Conservation (phyloP, 1,140 invertebrate genomes). For the Drosophila erecta region DNA sequence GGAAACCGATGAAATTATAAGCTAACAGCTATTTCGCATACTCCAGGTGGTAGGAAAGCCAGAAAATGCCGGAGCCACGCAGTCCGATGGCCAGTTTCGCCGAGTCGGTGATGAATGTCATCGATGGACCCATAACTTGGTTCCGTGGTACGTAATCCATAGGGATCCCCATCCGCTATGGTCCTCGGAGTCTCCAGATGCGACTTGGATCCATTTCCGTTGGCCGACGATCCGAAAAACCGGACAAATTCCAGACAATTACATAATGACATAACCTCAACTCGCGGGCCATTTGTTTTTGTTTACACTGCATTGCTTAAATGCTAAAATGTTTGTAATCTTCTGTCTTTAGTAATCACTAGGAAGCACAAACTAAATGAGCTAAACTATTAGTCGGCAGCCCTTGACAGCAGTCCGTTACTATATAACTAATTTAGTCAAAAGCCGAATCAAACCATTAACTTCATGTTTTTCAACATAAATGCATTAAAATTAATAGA, state of each 20-base stretch:
- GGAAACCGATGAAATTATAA: not conserved
- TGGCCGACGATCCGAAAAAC: not conserved
- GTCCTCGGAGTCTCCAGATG: too few relatives aligned
- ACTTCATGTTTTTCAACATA: too few relatives aligned
- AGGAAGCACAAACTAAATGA: too few relatives aligned
- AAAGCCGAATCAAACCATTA: not conserved
- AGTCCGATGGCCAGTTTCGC: constrained; percentile 85
- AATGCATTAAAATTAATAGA: too few relatives aligned
- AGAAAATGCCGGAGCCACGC: constrained; percentile 80
- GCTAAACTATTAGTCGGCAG: too few relatives aligned
- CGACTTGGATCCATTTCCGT: too few relatives aligned
- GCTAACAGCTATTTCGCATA: not conserved
- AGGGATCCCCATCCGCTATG: not conserved
- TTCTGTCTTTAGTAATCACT: too few relatives aligned
- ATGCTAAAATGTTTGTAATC: not conserved
- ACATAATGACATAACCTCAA: constrained; percentile 82
- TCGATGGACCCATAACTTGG: constrained; percentile 88
- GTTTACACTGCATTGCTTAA: constrained; percentile 19
- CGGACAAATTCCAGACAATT: constrained; percentile 51
- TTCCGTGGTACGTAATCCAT: constrained; percentile 86
- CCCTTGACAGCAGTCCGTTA: not conserved
- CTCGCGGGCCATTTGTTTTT: constrained; percentile 53
- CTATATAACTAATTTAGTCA: not conserved
- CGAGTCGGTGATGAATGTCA: constrained; percentile 85
- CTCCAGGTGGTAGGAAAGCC: constrained; percentile 34